Evolutionary conservation across 2,113 vertebrate species (phyloP), one percentile per base, ranked within the genome.

Genomic region (Paradisaea rubra): DNA sequence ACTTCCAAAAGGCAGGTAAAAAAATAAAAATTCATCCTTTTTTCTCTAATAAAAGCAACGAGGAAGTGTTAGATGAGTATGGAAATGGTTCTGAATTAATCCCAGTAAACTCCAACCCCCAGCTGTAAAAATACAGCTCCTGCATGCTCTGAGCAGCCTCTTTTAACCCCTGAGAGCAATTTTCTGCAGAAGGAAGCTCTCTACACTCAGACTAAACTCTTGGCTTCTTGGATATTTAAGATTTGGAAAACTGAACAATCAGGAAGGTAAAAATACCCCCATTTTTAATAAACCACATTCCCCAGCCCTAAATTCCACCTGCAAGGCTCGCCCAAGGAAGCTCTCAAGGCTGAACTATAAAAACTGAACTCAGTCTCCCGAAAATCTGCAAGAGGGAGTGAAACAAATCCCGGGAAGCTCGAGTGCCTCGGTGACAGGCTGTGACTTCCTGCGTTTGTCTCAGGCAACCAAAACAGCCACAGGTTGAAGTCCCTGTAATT

Each of bases 41-140:
- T 59, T 39, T 35, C 44, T 60, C 31, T 42, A 68, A 41, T 27
- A 53, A 64, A 94, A 87, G 25, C 10, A 3, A 72, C 2, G 3
- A 72, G 70, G 81, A 94, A 91, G 65, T 16, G 52, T 57, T 28
- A 82, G 79, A 70, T 86, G 85, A 92, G 66, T 13, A 78, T 84
- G 81, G 89, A 85, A 93, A 91, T 30, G 61, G 73, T 20, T 86
- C 22, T 76, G 61, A 88, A 70, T 52, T 77, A 47, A 89, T 83
- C 89, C 63, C 91, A 47, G 57, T 13, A 9, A 77, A 85, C 30
- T 86, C 59, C 91, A 89, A 45, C 18, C 59, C 17, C 69, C 94
- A 96, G 94, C 89, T 94, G 91, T 91, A 91, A 92, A 95, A 96
- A 92, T 13, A 92, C 31, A 74, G 37, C 39, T 94, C 69, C 59